Conservation (phyloP, 1,140 invertebrate species). For the Drosophila fuyamai region DNA sequence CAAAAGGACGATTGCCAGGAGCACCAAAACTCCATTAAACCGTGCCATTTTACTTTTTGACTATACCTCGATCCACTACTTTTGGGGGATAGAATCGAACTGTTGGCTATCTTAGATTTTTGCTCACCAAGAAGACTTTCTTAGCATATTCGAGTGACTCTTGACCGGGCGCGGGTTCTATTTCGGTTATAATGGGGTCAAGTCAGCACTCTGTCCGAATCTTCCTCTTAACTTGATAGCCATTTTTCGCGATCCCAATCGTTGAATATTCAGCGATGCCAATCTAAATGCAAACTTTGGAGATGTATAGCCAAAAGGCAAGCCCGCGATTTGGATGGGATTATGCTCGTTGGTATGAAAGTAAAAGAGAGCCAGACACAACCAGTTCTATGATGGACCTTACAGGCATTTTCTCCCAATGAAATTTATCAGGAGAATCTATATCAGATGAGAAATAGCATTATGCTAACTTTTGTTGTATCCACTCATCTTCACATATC, state of each 20-base stretch:
- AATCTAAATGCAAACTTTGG: constrained; percentile 32
- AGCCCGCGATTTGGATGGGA: constrained; percentile 22
- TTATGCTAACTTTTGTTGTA: background rate
- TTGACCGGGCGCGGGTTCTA: constrained; percentile 66
- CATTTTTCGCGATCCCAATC: constrained; percentile 42
- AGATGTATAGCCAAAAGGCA: constrained; percentile 21
- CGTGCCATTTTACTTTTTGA: constrained; percentile 46
- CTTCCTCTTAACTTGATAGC: constrained; percentile 24
- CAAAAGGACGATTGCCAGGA: constrained; percentile 50
- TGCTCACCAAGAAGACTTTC: constrained; percentile 70
- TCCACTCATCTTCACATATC: no score
- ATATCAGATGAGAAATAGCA: background rate
- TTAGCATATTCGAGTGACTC: constrained; percentile 51
- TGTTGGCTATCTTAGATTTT: constrained; percentile 17
- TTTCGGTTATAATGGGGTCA: constrained; percentile 71
- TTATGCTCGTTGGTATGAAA: constrained; percentile 42
- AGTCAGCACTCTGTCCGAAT: constrained; percentile 38
- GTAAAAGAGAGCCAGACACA: constrained; percentile 38
- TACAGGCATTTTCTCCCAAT: constrained; percentile 10
- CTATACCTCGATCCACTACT: constrained; percentile 17
- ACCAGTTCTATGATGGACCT: constrained; percentile 26
- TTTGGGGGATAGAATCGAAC: constrained; percentile 34
- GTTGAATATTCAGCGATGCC: constrained; percentile 62
- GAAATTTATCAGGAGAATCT: background rate
- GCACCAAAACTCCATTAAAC: constrained; percentile 41